Evolutionary conservation across 2,113 vertebrate genomes (phyloP).

Genomic region (Chaetura pelagica): DNA sequence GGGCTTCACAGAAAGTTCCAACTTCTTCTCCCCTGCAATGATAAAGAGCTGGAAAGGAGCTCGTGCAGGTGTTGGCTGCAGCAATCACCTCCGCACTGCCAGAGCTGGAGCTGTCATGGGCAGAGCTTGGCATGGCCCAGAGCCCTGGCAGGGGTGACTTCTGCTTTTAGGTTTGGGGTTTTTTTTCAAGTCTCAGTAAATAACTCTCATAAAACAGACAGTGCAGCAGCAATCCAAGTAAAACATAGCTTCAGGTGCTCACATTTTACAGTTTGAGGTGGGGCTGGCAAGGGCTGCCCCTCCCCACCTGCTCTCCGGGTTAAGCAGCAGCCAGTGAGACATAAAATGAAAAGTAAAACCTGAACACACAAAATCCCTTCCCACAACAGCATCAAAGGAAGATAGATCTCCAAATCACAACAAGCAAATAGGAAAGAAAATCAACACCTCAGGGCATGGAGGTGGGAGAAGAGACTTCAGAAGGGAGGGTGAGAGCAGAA

Average conservation of each 20-base stretch:
- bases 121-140: not conserved
- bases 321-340: not conserved
- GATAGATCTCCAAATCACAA: not conserved
- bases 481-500: not conserved
- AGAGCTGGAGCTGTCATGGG: not conserved
- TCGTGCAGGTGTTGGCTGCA: not conserved
- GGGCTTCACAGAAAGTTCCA: not conserved
- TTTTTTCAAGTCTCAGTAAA: not conserved
- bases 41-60: not conserved
- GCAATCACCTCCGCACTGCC: not conserved
- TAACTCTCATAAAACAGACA: not conserved
- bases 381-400: conserved; percentile 36
- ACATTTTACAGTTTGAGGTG: conserved; percentile 2
- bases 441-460: not conserved
- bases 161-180: too few relatives aligned
- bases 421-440: conserved; percentile 35
- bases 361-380: conserved; percentile 8
- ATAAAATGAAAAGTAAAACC: not conserved
- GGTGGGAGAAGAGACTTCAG: conserved; percentile 31
- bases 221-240: not conserved
- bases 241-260: conserved; percentile 52
- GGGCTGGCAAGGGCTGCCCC: conserved; percentile 36
- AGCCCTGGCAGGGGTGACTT: not conserved
- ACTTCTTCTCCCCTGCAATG: not conserved
- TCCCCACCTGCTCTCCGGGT: conserved; percentile 3